Conservation (phyloP, 2,113 vertebrate genomes). For the Pleuronectes platessa region DNA sequence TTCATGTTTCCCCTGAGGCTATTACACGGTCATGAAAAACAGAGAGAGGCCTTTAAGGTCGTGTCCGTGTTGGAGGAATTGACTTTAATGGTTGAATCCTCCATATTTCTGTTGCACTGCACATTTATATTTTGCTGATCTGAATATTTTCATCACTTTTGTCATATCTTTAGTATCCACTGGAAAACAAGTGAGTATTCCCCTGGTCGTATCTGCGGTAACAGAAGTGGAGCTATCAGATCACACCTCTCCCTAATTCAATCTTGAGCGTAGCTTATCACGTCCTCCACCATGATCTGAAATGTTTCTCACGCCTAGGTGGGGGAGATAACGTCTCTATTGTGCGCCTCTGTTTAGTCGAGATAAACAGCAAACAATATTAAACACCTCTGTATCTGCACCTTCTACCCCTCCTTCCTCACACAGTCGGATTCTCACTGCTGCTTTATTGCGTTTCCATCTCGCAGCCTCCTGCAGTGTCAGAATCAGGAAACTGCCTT, state of each 20-base stretch:
- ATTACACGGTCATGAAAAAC: no score
- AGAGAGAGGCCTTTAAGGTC: no score
- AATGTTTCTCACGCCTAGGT: slow-evolving; percentile 45
- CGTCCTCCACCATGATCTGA: slow-evolving; percentile 47
- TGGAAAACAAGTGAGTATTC: slow-evolving; percentile 31
- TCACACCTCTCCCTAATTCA: slow-evolving; percentile 65
- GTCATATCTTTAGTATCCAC: background rate
- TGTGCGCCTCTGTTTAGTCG: slow-evolving; percentile 58
- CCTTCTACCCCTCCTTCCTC: slow-evolving; percentile 19
- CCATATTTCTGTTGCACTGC: no score
- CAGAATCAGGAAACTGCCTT: no score
- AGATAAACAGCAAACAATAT: slow-evolving; percentile 78
- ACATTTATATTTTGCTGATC: background rate
- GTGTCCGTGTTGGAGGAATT: no score
- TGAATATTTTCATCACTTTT: background rate
- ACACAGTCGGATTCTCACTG: slow-evolving; percentile 8
- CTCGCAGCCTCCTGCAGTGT: background rate
- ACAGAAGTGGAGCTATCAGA: slow-evolving; percentile 57
- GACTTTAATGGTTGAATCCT: no score
- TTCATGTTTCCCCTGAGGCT: no score
- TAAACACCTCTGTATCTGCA: slow-evolving; percentile 61
- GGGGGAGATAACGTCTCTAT: slow-evolving; percentile 66
- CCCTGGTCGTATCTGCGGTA: slow-evolving; percentile 19
- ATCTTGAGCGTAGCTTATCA: slow-evolving; percentile 68
- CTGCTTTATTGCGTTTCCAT: slow-evolving; percentile 57